Base-by-base conservation (phyloP, 2,797 vertebrate genomes). In the Muraenolepis orangiensis region DNA sequence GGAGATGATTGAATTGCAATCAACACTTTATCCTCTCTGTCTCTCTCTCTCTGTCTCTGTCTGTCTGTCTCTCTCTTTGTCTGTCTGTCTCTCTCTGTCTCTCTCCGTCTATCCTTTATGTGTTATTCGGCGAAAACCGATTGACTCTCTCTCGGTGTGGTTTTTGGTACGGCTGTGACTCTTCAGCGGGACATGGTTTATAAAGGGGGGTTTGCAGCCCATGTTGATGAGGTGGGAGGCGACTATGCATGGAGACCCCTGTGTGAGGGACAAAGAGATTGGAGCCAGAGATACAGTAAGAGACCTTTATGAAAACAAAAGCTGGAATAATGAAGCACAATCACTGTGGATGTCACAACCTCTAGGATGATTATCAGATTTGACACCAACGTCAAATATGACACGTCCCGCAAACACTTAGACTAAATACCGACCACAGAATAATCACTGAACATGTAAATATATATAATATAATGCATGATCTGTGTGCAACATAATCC, bases 251-350 rank as follows among this genome's bases (percentile, higher is more conserved):
- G 80, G 12, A 64, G 74, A 90, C 74, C 66, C 76, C 74, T 76
- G 72, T 51, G 31, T 7, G 67, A 42, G 73, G 85, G 73, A 86
- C 74, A 76, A 81, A 80, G 74, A 85, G 92, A 93, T 93, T 86
- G 51, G 46, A 82, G 82, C 74, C 32, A 70, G 69, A 85, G 91
- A 93, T 91, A 93, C 68, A 80, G 78, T 57, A 76, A 73, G 85
- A 89, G 93, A 94, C 93, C 93, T 94, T 95, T 94, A 85, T 80
- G 81, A 79, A 88, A 85, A 94, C 91, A 93, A 94, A 91, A 87
- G 84, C 79, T 20, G 85, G 82, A 72, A 88, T 87, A 88, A 92
- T 89, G 88, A 90, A 74, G 66, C 26, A n/a, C n/a, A 81, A 79
- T 79, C n/a, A 75, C 57, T 34, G 82, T 69, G 69, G 74, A 76